phyloP scores from a whole-genome alignment of 2,797 vertebrate species.

The Peromyscus melanophrys region DNA sequence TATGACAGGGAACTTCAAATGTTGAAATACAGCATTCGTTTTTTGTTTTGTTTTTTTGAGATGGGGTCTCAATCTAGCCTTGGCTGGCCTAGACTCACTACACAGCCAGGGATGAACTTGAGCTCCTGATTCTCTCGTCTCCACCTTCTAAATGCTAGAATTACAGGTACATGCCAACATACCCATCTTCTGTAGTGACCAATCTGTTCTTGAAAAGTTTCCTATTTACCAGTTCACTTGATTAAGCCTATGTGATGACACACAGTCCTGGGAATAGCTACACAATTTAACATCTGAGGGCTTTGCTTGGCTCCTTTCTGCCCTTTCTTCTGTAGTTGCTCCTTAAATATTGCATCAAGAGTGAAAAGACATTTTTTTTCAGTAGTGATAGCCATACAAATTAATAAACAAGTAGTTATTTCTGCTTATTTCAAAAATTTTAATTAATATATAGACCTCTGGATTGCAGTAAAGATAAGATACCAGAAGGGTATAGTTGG shows the following conservation, averaged over 20 bases:
- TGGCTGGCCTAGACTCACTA: not conserved
- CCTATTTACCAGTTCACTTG: not conserved
- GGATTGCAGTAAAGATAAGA: not conserved
- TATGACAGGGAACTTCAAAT: constrained; percentile 10
- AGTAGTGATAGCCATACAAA: not conserved
- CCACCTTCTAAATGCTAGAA: not conserved
- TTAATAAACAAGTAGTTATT: constrained; percentile 11
- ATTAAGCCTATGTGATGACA: not conserved
- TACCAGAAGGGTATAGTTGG: not conserved
- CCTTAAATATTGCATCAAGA: constrained; percentile 31
- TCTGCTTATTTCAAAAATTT: constrained; percentile 53
- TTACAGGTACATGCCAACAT: not conserved
- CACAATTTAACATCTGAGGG: not conserved
- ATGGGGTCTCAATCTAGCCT: not conserved
- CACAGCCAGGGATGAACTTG: not conserved
- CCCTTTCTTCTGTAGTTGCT: not conserved
- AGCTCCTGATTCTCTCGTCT: not conserved
- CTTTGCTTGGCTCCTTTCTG: not conserved
- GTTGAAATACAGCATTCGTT: not conserved
- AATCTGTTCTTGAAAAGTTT: not conserved
- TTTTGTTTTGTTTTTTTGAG: not conserved
- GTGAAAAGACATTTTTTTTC: not conserved
- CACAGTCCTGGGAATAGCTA: not conserved
- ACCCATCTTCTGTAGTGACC: not conserved
- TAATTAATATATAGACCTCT: not conserved